Conservation (phyloP, 2,113 vertebrate species). For the Myiagra hebetior region DNA sequence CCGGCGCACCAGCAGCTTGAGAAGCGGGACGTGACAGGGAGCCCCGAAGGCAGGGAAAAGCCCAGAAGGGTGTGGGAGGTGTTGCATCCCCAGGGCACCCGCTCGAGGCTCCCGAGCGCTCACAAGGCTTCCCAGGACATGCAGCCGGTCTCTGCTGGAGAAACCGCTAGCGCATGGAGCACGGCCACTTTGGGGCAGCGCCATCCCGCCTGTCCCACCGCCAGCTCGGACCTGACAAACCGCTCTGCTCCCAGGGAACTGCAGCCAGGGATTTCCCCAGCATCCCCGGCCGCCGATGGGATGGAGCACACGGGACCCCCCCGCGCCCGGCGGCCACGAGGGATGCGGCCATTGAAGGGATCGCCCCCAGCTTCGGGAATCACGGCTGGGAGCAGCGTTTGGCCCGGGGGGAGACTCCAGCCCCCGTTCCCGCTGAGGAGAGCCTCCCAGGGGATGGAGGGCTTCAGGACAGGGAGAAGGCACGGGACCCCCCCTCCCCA, state of each 20-base stretch:
- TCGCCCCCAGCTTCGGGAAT: not conserved
- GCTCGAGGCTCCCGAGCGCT: not conserved
- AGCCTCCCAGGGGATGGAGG: not conserved
- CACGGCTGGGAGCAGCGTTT: accelerated
- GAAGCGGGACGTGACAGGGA: not conserved
- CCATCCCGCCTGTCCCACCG: not conserved
- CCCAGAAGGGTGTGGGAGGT: not conserved
- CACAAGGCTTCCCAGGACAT: accelerated
- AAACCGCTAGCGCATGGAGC: not conserved
- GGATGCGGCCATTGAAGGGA: not conserved
- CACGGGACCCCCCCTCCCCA: not conserved
- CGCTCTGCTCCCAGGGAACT: not conserved
- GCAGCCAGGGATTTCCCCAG: not conserved
- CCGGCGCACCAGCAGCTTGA: accelerated
- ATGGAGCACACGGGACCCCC: not conserved
- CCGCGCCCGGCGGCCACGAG: not conserved
- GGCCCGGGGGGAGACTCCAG: not conserved
- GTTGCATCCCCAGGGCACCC: not conserved
- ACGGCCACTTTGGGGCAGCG: accelerated
- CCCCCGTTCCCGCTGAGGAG: not conserved
- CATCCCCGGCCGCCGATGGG: not conserved
- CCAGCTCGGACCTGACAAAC: not conserved
- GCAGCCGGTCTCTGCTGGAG: not conserved
- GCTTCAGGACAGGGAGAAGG: not conserved
- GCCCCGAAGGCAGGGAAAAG: not conserved